phyloP scores from a whole-genome alignment of 2,888 invertebrate genomes.

The Eumerus sabulonum region DNA sequence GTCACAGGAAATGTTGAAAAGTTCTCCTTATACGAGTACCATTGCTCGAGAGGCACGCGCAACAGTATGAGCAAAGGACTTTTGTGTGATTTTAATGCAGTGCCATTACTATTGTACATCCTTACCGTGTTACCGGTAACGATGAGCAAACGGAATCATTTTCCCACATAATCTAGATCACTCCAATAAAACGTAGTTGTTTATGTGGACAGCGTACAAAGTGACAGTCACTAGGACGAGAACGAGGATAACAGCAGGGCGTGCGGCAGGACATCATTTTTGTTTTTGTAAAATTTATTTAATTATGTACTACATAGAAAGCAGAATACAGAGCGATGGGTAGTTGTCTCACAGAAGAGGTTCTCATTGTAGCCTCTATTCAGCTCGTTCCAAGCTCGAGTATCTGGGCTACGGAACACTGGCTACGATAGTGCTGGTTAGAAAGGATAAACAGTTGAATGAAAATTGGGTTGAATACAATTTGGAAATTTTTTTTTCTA shows the following conservation, averaged over 20 bases:
- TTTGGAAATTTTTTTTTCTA: slow-evolving; percentile 50
- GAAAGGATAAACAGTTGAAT: slow-evolving; percentile 55
- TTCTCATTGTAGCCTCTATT: slow-evolving; percentile 56
- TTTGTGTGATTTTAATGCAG: slow-evolving; percentile 49
- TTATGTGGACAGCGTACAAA: slow-evolving; percentile 11
- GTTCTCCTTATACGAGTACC: too few relatives aligned
- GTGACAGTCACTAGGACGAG: too few relatives aligned
- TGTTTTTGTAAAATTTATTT: slow-evolving; percentile 58
- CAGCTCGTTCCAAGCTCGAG: slow-evolving; percentile 30
- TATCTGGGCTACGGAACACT: neutral
- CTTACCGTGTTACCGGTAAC: too few relatives aligned
- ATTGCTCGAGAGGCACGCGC: too few relatives aligned
- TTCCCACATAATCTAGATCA: slow-evolving; percentile 49
- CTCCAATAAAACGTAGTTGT: slow-evolving; percentile 53
- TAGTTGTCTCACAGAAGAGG: slow-evolving; percentile 27
- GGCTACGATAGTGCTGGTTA: too few relatives aligned
- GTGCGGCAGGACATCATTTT: slow-evolving; percentile 39
- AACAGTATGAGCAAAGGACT: slow-evolving; percentile 15
- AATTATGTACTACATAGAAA: slow-evolving; percentile 35
- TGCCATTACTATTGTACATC: slow-evolving; percentile 30
- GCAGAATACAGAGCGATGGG: slow-evolving; percentile 17
- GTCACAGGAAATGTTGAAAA: too few relatives aligned
- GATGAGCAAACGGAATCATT: neutral
- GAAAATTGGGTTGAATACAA: slow-evolving; percentile 58
- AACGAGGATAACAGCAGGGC: slow-evolving; percentile 4